A percentile compares a stretch with the other conserved stretches of the same genome.
Conservation (phyloP, 2,113 vertebrate species). For the Takifugu bimaculatus region DNA sequence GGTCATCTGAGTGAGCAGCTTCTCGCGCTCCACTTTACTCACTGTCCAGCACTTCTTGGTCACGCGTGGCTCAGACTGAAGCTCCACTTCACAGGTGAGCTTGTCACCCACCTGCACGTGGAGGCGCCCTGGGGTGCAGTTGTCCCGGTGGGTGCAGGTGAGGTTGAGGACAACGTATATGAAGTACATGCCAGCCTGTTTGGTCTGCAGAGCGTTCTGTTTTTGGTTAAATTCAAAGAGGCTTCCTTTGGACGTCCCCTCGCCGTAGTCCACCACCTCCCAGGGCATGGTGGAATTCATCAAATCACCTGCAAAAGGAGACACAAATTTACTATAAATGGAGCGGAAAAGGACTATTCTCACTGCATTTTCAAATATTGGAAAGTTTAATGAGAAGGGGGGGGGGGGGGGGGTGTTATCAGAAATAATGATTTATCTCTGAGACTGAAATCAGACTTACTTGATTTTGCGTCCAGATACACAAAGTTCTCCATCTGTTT, state of each 20-base stretch:
- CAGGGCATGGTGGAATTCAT: conserved; percentile 22
- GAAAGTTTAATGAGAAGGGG: too few relatives aligned
- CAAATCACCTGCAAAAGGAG: conserved; percentile 40
- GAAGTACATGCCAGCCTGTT: conserved; percentile 55
- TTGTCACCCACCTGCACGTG: not conserved
- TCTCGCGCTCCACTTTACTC: accelerated
- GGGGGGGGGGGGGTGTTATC: not conserved
- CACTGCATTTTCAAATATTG: too few relatives aligned
- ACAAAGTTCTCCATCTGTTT: conserved; percentile 59
- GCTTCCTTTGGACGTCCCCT: conserved; percentile 13
- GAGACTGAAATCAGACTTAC: conserved; percentile 45
- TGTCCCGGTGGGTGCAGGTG: not conserved
- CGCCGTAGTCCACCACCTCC: accelerated
- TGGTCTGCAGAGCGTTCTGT: not conserved
- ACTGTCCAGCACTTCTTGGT: conserved; percentile 63
- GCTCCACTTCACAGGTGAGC: conserved; percentile 52
- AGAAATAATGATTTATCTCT: not conserved
- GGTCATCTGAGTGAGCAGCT: conserved; percentile 17
- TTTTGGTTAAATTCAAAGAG: accelerated
- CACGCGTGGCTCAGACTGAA: accelerated
- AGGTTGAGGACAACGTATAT: conserved; percentile 59
- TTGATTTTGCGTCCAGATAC: not conserved
- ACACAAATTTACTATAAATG: conserved; percentile 21
- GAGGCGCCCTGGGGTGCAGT: accelerated
- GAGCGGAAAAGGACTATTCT: too few relatives aligned